phyloP scores from a whole-genome alignment of 2,797 vertebrate genomes.

The Tapera naevia region DNA sequence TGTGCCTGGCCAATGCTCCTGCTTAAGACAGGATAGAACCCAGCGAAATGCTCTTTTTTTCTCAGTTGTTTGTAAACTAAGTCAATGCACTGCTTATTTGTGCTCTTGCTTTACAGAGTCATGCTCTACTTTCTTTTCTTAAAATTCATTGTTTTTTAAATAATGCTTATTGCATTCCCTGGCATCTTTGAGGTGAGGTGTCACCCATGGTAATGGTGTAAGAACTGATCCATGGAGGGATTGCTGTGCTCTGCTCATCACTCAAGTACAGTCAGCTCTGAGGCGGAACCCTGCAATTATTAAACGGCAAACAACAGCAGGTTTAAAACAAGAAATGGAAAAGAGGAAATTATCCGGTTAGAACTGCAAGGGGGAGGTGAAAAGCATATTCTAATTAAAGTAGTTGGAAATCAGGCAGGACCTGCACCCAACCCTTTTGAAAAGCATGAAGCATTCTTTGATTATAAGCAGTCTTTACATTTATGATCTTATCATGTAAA shows the following conservation, averaged over 20 bases:
- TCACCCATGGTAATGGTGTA: background rate
- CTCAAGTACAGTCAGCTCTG: background rate
- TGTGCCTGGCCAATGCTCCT: background rate
- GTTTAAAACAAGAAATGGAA: background rate
- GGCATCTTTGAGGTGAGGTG: background rate
- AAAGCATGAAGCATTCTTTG: background rate
- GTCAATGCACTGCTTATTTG: fast-evolving
- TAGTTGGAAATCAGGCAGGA: background rate
- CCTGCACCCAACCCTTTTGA: background rate
- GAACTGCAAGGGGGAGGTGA: background rate
- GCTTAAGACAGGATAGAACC: background rate
- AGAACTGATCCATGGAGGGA: background rate
- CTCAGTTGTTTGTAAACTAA: background rate
- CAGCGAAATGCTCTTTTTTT: background rate
- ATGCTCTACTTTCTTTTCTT: background rate
- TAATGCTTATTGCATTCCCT: background rate
- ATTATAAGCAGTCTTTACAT: background rate
- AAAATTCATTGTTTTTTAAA: background rate
- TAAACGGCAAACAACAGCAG: background rate
- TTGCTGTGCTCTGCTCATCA: background rate
- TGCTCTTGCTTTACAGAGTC: background rate
- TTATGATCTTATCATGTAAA: background rate
- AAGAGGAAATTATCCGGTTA: background rate
- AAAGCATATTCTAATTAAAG: background rate
- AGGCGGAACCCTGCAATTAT: background rate